Evolutionary conservation across 2,888 invertebrate genomes (phyloP), one percentile per base, ranked within the genome.

Genomic region (Chydorus sphaericus): DNA sequence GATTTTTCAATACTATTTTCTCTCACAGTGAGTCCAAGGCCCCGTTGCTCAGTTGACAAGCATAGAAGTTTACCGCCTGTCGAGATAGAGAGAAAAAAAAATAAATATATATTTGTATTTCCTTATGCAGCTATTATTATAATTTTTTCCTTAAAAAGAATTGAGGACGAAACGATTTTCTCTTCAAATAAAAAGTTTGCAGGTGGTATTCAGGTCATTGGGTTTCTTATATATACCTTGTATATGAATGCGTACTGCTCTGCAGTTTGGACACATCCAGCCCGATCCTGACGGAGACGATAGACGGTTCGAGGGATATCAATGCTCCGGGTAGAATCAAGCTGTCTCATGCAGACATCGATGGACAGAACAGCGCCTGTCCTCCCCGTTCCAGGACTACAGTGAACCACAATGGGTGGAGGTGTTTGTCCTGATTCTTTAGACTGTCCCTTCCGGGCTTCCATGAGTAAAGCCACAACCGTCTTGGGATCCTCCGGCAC

Each of bases 241-340:
- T 93, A 92, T 61, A 93, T 82, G 72, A 91, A 89, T 66, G 82
- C 80, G 71, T 93, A 93, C 73, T 93, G 93, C 66, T 92, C 89
- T 65, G 83, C 81, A 59, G 91, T 92, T 70, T 90, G 83, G 26
- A 93, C 87, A 58, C 89, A 80, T 63, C 90, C 90, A 48, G 90
- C 90, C 14, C 93, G 75, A 67, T 92, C 91, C 64, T 87, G 78
- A 61, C 93, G 78, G 65, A 93, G 78, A 62, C 78, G 79, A 63
- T 85, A 84, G 59, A 92, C 90, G 63, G 83, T 82, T 67, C 84
- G 81, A 59, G 92, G 87, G 67, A 93, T 81, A 71, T 93, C 91
- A 16, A 88, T 85, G 54, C 78, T 78, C 59, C 85, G 77, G 29
- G 81, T 81, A 55, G 83, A 79, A 69, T 87, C 88, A 69, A 87